A percentile compares a stretch with the other conserved stretches of the same genome.
These are phyloP conservation scores for Darevskia mixta DNA, from an alignment of 2,797 vertebrate genomes.

Conservation along the genomic window DNA sequence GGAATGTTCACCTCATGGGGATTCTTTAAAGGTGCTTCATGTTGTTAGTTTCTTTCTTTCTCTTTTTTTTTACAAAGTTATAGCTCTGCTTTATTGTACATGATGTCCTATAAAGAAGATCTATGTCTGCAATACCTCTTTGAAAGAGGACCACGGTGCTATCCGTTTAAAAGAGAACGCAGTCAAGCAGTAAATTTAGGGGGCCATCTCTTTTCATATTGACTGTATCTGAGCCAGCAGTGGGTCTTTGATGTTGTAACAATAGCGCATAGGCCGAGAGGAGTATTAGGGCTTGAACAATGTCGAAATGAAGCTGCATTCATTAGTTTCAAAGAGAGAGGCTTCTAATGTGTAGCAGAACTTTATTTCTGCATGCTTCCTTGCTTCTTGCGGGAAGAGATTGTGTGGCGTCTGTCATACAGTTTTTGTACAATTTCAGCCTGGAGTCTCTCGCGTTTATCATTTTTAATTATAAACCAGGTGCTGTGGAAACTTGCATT, in stretches of 20 bases:
- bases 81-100: constrained; percentile 80
- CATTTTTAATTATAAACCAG: constrained; percentile 35
- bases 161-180: constrained; percentile 81
- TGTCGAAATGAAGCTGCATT: constrained; percentile 71
- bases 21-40: constrained; percentile 72
- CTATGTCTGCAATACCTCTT: constrained; percentile 78
- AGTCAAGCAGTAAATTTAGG: constrained; percentile 84
- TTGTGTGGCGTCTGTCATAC: background rate
- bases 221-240: constrained; percentile 81
- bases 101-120: constrained; percentile 84
- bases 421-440: background rate
- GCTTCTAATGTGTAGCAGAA: constrained; percentile 45
- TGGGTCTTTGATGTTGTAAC: constrained; percentile 85
- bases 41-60: constrained; percentile 67
- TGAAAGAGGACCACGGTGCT: constrained; percentile 77
- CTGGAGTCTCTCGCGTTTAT: background rate
- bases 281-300: constrained; percentile 74
- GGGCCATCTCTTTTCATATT: constrained; percentile 82
- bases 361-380: constrained; percentile 33
- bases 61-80: constrained; percentile 69
- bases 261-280: constrained; percentile 77
- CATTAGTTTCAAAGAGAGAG: constrained; percentile 70
- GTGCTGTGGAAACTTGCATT: constrained; percentile 24
- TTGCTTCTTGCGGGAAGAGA: constrained; percentile 42
- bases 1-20: constrained; percentile 77